Base-by-base conservation (phyloP, 1,140 invertebrate species). In the Drosophila triauraria region DNA sequence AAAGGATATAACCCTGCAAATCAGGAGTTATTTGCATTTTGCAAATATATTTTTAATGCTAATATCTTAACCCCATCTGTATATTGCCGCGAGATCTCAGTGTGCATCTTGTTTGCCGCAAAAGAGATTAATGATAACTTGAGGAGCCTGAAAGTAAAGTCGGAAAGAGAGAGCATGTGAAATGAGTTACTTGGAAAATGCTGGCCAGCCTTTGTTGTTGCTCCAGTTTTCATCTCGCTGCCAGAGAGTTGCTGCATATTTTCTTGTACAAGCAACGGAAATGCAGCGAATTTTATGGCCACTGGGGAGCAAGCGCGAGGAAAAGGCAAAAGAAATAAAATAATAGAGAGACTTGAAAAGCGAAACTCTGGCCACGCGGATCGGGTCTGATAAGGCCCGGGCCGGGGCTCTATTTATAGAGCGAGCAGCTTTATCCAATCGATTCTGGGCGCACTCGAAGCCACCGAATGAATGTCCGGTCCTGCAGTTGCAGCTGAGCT, bases 121-220 rank as follows among this genome's bases (percentile, higher is more conserved):
- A 30, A 23, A 50, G 44, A 78, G 76, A 78, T 78, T 78, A 63
- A 78, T 78, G 76, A 78, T 78, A 78, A 78, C 56, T 68, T 68
- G 71, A 68, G 56, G 50, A 75, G 71, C 57, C 57, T 81, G 79
- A 81, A 76, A 78, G 72, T 61, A 64, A 78, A 79, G 72, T 48
- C 54, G 17, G 58, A 65, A 75, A 60, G 63, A 53, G 78, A 85
- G 78, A 68, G 68, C 84, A 81, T 90, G 81, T 63, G 85, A 90
- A 90, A 85, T 88, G 77, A 90, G 81, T 88, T 88, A 88, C 82
- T 77, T 71, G 85, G 85, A 90, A 90, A 80, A 78, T 80, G 78
- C 79, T 78, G 63, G 58, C 61, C 40, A 58, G 61, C 62, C 80
- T 81, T 77, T 82, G 84, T 82, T 88, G 78, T 70, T 84, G 80